Conservation (phyloP, 2,888 invertebrate species). For the Meteorus cinctellus region DNA sequence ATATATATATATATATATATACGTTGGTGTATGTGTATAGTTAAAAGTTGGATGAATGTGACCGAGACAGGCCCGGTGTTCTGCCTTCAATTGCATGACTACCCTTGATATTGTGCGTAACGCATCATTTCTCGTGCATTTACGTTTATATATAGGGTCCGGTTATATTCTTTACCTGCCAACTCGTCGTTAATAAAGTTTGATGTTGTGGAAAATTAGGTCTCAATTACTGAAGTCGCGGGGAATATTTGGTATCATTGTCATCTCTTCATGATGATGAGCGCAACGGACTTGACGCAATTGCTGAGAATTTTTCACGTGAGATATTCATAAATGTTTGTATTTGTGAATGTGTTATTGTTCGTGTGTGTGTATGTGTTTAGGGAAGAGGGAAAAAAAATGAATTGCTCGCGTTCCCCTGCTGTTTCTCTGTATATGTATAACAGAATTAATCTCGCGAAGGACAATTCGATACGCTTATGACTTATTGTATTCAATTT, state of each 20-base stretch:
- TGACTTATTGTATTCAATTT: conserved; percentile 3
- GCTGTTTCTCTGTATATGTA: neutral
- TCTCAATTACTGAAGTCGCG: conserved; percentile 60
- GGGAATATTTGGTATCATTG: conserved; percentile 35
- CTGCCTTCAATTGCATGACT: conserved; percentile 39
- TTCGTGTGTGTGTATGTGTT: neutral
- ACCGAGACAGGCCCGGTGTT: conserved; percentile 45
- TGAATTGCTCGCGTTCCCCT: neutral
- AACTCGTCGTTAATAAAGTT: conserved; percentile 68
- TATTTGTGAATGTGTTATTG: neutral
- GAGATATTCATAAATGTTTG: neutral
- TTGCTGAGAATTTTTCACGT: neutral
- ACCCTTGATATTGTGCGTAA: conserved; percentile 23
- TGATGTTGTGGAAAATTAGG: conserved; percentile 71
- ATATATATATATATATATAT: neutral
- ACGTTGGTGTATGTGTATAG: conserved; percentile 47
- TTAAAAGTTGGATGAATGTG: conserved; percentile 35
- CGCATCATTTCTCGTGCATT: conserved; percentile 49
- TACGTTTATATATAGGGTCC: neutral
- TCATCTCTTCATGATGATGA: conserved; percentile 15
- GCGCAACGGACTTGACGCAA: conserved; percentile 3
- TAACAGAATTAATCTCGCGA: conserved; percentile 3
- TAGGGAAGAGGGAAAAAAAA: neutral
- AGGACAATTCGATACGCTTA: conserved; percentile 7
- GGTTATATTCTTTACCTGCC: conserved; percentile 56